Base-by-base conservation (phyloP, 1,140 invertebrate species). In the Dendrolimus punctatus region DNA sequence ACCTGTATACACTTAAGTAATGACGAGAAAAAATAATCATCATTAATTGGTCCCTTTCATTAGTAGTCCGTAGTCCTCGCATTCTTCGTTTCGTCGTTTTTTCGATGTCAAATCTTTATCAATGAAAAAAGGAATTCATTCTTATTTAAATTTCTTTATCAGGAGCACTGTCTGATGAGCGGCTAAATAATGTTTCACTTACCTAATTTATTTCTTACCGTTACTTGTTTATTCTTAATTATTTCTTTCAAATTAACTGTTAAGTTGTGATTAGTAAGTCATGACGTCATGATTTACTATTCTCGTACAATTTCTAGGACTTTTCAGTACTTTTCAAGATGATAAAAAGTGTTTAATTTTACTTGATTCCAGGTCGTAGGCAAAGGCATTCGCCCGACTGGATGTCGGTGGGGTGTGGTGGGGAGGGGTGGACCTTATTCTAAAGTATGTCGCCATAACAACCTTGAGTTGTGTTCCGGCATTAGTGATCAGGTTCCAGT, bases 11-110 rank as follows among this genome's bases (percentile, higher is more conserved):
- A 51, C 39, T 48, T 48, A 62, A 72, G 71, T 71, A 71, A 58
- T 71, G 65, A 75, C 71, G 71, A 78, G 77, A 78, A 83, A 81
- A 82, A 85, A 85, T 79, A 75, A 82, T 75, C 72, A 77, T 76
- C 78, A 73, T 85, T 85, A 85, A 85, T 85, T 84, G 82, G 79
- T 72, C 70, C 82, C 82, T 80, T 85, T 85, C 79, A 84, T 85
- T 85, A 85, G 82, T 84, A 76, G 64, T 75, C 78, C 57, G 69
- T 74, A 76, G 66, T 73, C 76, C 62, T 64, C 72, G 78, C 82
- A 85, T 85, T 85, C 79, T 60, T 73, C 52, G 53, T 38, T 60
- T 78, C 64, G 71, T 84, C 72, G 69, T 83, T 85, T 85, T 81
- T 82, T 82, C 70, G 60, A 71, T 85, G 82, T 85, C 82, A 85